These are phyloP conservation scores for Eupelmus urozonus DNA, from an alignment of 2,888 invertebrate species.

Conservation along the genomic window DNA sequence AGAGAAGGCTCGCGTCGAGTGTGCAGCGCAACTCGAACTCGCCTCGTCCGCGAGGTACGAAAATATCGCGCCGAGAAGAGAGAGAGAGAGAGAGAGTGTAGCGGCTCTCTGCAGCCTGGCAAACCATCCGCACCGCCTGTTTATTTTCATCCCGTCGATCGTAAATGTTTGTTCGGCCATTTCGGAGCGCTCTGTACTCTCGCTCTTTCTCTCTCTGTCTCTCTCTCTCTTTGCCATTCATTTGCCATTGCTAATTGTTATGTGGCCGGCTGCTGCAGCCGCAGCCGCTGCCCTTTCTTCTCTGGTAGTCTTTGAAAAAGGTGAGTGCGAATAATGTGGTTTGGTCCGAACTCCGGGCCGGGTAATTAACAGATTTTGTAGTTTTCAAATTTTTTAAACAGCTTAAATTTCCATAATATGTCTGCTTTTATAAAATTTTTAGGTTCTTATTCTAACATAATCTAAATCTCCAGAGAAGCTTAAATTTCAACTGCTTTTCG, in stretches of 20 bases:
- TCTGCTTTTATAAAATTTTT: too few relatives aligned
- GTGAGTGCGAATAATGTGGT: too few relatives aligned
- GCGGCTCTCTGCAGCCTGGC: not conserved
- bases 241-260: slow-evolving; percentile 5
- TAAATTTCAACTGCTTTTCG: too few relatives aligned
- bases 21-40: not conserved
- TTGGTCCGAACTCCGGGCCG: too few relatives aligned
- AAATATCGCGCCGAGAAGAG: slow-evolving; percentile 56
- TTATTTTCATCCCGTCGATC: slow-evolving; percentile 57
- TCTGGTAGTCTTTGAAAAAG: too few relatives aligned
- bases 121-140: not conserved
- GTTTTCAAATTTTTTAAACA: too few relatives aligned
- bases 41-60: not conserved
- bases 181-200: slow-evolving; percentile 4
- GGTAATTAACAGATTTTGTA: too few relatives aligned
- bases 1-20: not conserved
- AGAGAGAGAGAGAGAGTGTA: too few relatives aligned
- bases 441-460: too few relatives aligned
- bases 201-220: slow-evolving; percentile 4
- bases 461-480: too few relatives aligned
- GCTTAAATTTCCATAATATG: too few relatives aligned
- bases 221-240: slow-evolving; percentile 13
- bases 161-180: slow-evolving; percentile 53
- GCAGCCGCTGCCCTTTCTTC: not conserved
- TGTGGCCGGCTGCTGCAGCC: not conserved